Base-by-base conservation (phyloP, 2,113 vertebrate species). In the Aptenodytes patagonicus region DNA sequence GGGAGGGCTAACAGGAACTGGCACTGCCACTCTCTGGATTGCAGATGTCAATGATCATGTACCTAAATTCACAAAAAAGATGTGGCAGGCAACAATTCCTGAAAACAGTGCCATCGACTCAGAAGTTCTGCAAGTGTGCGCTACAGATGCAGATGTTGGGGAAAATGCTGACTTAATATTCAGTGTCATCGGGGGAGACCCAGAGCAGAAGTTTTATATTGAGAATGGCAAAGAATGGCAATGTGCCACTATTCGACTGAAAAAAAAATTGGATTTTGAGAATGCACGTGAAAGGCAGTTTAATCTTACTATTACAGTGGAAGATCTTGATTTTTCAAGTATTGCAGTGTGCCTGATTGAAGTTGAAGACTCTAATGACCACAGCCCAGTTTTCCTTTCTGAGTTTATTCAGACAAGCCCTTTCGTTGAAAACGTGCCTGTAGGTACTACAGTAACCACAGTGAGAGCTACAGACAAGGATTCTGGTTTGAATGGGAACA, bases 291-390 rank as follows among this genome's bases (percentile, higher is more conserved):
- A 99, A 89, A 98, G 99, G 51, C 97, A 96, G 66, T 99, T 99
- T 95, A 99, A 99, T 92, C 98, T 99, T 42, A 99, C 99, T 2
- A 55, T 99, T 31, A 98, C 98, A 94, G 99, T 99, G 83, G 98
- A 99, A 91, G 99, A 99, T 88, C 85, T 98, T 83, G 98, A 99
- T 93, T 99, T 99, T 96, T 99, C 98, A 77, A 99, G 98, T 73
- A 76, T 98, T 34, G 97, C 99, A n/a, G 97, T 98, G 75, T 99
- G 99, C 44, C 87, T 99, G 52, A 98, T 99, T 49, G 98, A 99
- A 84, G 98, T 99, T 47, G 98, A 99, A 88, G 99, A 99, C 93
- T 98, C 97, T 25, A 99, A 99, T 25, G 99, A 99, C 92, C 98
- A 99, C 49, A 97, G 98, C 36, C 99, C 99, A 3, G 98, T 98